Evolutionary conservation across 2,888 invertebrate genomes (phyloP), one percentile per base, ranked within the genome.

Genomic region (Falcaria lacertinaria): DNA sequence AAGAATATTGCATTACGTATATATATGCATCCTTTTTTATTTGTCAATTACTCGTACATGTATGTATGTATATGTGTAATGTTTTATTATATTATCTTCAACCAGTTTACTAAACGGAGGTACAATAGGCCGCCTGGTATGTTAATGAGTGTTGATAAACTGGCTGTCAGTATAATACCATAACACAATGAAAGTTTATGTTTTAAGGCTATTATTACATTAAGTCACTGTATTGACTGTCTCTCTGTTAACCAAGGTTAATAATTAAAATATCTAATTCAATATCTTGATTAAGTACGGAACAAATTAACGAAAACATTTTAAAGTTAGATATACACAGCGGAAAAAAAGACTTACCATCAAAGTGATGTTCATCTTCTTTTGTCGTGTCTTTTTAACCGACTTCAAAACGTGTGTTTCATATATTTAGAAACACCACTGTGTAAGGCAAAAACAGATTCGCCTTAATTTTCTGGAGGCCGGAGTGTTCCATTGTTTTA

Each of bases 101-200:
- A 25, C 54, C 54, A 51, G 60, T 60, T 65, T 55, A 52, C 48
- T 48, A 58, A 56, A 54, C 40, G 43, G 43, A 43, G 41, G 46
- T 33, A 36, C 19, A 19, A 36, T 22, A 37, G 37, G 16, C 34
- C 42, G 43, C 52, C 59, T 40, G 55, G 57, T 56, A 61, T 57
- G 57, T 50, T 59, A 57, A 64, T 62, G 43, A 44, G 41, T 42
- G 48, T 57, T 58, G 57, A 53, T 46, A 54, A 59, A 65, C 52
- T 62, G 7, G 6, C 55, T 53, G 60, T 16, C 14, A 13, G 34
- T 39, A 36, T 36, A n/a, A 40, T 40, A 35, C 33, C 35, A 36
- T 22, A 25, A 33, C 35, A 36, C 15, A 25, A 40, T 19, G 15
- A 22, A 41, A 34, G 40, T 33, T 40, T 33, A 32, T 33, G 16